Conservation (phyloP, 1,140 invertebrate genomes). For the Macrobrachium rosenbergii region DNA sequence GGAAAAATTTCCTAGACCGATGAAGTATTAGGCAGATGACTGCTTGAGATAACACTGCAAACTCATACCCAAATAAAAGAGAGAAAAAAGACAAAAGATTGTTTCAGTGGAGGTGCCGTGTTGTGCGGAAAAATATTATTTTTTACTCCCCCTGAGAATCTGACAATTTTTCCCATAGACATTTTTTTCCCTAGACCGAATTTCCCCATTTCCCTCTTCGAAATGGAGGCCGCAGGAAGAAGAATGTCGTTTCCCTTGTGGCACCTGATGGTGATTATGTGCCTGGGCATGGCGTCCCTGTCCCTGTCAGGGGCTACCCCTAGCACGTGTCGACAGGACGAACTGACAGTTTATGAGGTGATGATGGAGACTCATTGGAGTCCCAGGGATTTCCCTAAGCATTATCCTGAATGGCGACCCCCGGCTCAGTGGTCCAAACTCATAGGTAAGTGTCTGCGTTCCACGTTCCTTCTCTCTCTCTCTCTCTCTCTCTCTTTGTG, state of each 20-base stretch:
- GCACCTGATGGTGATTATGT: background rate
- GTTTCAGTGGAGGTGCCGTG: no score
- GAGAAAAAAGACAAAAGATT: no score
- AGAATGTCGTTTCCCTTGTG: background rate
- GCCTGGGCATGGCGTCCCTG: background rate
- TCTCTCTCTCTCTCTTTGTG: no score
- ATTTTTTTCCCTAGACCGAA: no score
- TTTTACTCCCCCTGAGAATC: no score
- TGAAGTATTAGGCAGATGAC: no score
- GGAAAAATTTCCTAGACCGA: no score
- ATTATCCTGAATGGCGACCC: constrained; percentile 92
- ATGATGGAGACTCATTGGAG: constrained; percentile 91
- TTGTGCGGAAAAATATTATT: no score
- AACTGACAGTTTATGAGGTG: constrained; percentile 86
- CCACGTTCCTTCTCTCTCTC: no score
- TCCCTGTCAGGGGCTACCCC: background rate
- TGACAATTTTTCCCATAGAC: no score
- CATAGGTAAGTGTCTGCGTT: constrained; percentile 80
- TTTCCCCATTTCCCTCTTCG: background rate
- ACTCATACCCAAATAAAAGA: no score
- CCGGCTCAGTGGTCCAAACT: constrained; percentile 91
- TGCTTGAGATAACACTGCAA: no score
- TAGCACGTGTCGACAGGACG: constrained; percentile 73
- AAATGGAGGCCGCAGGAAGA: background rate
- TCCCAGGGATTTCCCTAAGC: constrained; percentile 88